Percentiles rank a stretch among this genome's conserved stretches.
phyloP scores from a whole-genome alignment of 2,113 vertebrate genomes.

The Thymallus thymallus region DNA sequence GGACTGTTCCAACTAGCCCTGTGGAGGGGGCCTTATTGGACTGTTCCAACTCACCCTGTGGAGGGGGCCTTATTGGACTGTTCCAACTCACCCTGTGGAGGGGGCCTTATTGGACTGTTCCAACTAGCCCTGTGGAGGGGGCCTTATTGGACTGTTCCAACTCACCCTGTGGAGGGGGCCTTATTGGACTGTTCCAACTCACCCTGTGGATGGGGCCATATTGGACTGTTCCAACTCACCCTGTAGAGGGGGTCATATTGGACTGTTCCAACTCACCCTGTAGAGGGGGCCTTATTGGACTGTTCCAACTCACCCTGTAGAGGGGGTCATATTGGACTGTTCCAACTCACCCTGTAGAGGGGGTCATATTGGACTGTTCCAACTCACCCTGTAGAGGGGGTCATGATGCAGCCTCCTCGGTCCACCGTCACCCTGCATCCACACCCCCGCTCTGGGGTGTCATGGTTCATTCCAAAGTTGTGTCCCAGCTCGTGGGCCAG shows the following conservation, averaged over 20 bases:
- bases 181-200: no score
- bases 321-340: not conserved
- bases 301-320: slow-evolving; percentile 84
- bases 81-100: slow-evolving; percentile 84
- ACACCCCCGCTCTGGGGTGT: slow-evolving; percentile 90
- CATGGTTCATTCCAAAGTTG: slow-evolving; percentile 98
- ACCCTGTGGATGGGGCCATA: no score
- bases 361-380: not conserved
- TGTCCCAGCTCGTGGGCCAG: slow-evolving; percentile 96
- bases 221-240: no score
- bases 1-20: slow-evolving; percentile 72
- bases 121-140: slow-evolving; percentile 83
- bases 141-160: no score
- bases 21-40: not conserved
- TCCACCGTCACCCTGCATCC: slow-evolving; percentile 83
- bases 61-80: slow-evolving; percentile 36
- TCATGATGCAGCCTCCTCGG: slow-evolving; percentile 88
- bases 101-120: not conserved
- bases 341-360: no score
- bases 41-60: slow-evolving; percentile 81
- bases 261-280: slow-evolving; percentile 78
- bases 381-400: no score
- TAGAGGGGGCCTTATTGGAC: slow-evolving; percentile 54
- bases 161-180: no score
- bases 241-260: not conserved